A percentile compares a stretch with the other conserved stretches of the same genome.
Evolutionary conservation across 2,797 vertebrate genomes (phyloP).

Genomic region (Chromis chromis): DNA sequence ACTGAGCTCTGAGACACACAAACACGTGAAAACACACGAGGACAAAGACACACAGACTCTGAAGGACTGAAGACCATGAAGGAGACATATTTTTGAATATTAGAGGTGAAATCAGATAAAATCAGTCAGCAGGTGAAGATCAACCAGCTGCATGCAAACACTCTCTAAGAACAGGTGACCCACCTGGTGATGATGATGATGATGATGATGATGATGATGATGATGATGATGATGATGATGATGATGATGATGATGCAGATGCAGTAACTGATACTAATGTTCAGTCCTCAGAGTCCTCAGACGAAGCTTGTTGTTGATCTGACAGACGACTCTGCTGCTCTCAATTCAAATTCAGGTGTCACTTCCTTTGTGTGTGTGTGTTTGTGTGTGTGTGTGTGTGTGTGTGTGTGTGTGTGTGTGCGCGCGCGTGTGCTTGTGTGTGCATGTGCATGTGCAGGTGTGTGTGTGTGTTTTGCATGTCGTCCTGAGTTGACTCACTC

Average conservation of each 20-base stretch:
- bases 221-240: background rate
- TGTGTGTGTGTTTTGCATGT: constrained; percentile 19
- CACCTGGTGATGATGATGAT: background rate
- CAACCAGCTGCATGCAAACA: too few species aligned
- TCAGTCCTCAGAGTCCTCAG: background rate
- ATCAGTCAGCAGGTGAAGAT: too few species aligned
- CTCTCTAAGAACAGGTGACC: background rate
- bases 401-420: background rate
- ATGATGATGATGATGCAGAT: background rate
- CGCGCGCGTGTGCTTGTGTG: too few species aligned
- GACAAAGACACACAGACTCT: background rate
- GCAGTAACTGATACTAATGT: background rate
- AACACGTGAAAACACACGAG: background rate
- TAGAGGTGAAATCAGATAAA: too few species aligned
- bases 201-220: background rate
- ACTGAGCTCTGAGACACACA: too few species aligned
- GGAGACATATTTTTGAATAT: too few species aligned
- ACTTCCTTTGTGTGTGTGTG: background rate
- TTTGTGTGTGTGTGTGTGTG: background rate
- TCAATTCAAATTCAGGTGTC: background rate
- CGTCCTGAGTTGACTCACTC: constrained; percentile 12
- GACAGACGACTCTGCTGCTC: constrained; percentile 13
- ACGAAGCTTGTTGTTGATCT: background rate
- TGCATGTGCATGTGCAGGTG: background rate
- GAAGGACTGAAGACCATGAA: too few species aligned